Percentiles rank a stretch among this genome's conserved stretches.
Evolutionary conservation across 2,113 vertebrate species (phyloP).

Genomic region (Romanogobio albipinnatus): DNA sequence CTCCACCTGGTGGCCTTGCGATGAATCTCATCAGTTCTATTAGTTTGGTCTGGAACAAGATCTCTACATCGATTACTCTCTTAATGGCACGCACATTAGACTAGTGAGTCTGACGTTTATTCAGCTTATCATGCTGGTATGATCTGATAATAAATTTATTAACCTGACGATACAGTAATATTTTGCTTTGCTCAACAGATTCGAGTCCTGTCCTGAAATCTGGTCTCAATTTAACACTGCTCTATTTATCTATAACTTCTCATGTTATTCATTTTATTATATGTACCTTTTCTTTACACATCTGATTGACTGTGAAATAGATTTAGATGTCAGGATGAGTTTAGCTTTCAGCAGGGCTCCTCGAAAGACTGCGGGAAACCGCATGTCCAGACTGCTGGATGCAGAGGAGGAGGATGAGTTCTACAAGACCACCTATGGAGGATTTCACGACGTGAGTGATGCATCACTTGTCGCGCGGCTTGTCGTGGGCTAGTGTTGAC

Average conservation of each 20-base stretch:
- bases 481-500: not conserved
- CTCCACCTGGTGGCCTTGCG: slow-evolving; percentile 21
- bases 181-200: not conserved
- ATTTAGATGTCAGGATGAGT: slow-evolving; percentile 73
- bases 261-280: not conserved
- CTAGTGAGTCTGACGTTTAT: slow-evolving; percentile 5
- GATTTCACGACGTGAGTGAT: slow-evolving; percentile 86
- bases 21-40: slow-evolving; percentile 12
- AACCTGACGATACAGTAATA: not conserved
- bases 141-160: not conserved
- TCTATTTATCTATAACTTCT: not conserved
- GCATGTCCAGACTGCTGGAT: slow-evolving; percentile 87
- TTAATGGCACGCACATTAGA: slow-evolving; percentile 2
- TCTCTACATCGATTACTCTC: slow-evolving; percentile 44
- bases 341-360: slow-evolving; percentile 82
- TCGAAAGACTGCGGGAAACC: slow-evolving; percentile 90
- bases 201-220: not conserved
- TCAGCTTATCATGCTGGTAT: not conserved
- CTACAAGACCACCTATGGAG: slow-evolving; percentile 94
- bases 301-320: not conserved
- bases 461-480: not conserved
- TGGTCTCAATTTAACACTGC: not conserved
- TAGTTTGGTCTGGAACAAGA: slow-evolving; percentile 48
- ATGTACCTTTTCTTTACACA: not conserved
- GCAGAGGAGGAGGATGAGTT: slow-evolving; percentile 95